phyloP scores from a whole-genome alignment of 2,888 invertebrate species.

The Baccha elongata region DNA sequence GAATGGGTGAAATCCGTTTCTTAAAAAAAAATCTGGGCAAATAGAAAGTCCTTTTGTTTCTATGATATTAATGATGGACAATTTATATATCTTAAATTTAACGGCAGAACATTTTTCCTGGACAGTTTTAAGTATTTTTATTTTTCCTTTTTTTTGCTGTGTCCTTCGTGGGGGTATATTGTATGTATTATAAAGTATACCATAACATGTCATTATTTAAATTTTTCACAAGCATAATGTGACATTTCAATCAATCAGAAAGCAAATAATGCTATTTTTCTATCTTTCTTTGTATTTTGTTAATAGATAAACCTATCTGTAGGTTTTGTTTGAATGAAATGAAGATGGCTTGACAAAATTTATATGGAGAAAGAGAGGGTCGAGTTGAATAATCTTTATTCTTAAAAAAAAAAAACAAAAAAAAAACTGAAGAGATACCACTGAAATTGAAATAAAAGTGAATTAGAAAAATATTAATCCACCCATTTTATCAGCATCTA shows the following conservation, averaged over 20 bases:
- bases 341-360: no score
- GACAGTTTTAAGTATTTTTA: slow-evolving; percentile 51
- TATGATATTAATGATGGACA: slow-evolving; percentile 67
- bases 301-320: no score
- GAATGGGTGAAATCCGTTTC: slow-evolving; percentile 26
- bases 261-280: slow-evolving; percentile 45
- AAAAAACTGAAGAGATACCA: no score
- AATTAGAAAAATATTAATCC: not conserved
- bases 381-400: no score
- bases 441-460: no score
- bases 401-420: no score
- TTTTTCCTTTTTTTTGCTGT: slow-evolving; percentile 34
- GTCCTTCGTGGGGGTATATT: slow-evolving; percentile 56
- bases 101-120: slow-evolving; percentile 63
- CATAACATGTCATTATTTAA: slow-evolving; percentile 73
- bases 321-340: no score
- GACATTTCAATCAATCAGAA: slow-evolving; percentile 80
- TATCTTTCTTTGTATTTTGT: slow-evolving; percentile 7
- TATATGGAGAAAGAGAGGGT: no score
- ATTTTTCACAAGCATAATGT: slow-evolving; percentile 76
- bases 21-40: slow-evolving; percentile 45
- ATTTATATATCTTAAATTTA: slow-evolving; percentile 72
- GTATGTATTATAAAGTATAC: slow-evolving; percentile 9
- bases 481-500: not conserved
- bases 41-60: slow-evolving; percentile 69